Conservation (phyloP, 2,888 invertebrate genomes). For the Tiphia femorata region DNA sequence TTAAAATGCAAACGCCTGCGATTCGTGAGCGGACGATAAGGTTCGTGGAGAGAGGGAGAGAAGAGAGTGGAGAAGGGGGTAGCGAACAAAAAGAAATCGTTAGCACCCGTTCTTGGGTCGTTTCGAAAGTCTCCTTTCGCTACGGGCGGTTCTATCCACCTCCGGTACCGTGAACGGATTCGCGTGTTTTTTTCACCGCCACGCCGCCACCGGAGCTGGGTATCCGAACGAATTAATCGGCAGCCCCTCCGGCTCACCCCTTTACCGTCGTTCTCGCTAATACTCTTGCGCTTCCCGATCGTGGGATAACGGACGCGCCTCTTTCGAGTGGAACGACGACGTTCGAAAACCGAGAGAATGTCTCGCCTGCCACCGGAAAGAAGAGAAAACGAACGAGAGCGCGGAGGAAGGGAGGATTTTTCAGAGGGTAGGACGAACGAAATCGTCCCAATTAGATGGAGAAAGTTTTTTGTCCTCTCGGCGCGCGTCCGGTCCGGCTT, state of each 20-base stretch:
- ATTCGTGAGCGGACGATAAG: slow-evolving; percentile 1
- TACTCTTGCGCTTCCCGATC: too few species aligned
- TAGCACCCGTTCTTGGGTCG: too few species aligned
- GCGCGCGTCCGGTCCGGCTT: slow-evolving; percentile 6
- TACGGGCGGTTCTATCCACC: too few species aligned
- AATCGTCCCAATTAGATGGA: slow-evolving; percentile 43
- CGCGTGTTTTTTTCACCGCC: slow-evolving; percentile 9
- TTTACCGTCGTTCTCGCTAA: not conserved
- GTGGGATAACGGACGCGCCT: too few species aligned
- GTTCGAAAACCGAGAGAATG: not conserved
- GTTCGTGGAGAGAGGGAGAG: not conserved
- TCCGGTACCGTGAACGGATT: not conserved
- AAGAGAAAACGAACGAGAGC: slow-evolving; percentile 2
- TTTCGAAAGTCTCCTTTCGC: too few species aligned
- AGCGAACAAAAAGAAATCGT: slow-evolving; percentile 19
- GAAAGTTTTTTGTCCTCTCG: slow-evolving; percentile 12
- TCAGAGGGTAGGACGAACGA: slow-evolving; percentile 4
- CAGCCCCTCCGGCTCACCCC: too few species aligned
- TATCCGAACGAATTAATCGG: slow-evolving; percentile 1
- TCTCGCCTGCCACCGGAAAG: too few species aligned
- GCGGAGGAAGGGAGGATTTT: slow-evolving; percentile 2
- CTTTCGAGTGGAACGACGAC: not conserved
- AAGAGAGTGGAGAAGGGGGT: slow-evolving; percentile 4
- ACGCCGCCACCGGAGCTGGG: too few species aligned
- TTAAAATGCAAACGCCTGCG: slow-evolving; percentile 37